Conservation (phyloP, 2,797 vertebrate species). For the Manis pentadactyla region DNA sequence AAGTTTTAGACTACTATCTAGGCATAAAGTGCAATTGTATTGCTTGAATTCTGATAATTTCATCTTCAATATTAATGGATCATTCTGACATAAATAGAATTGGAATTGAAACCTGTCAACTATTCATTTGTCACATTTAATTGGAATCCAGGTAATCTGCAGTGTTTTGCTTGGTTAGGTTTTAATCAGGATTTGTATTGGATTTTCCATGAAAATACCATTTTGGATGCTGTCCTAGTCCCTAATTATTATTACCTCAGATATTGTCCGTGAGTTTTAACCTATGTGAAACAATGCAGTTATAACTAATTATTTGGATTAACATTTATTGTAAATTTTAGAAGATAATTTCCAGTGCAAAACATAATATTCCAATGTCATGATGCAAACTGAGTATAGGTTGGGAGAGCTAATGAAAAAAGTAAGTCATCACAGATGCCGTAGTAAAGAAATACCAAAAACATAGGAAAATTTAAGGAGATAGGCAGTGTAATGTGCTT, state of each 20-base stretch:
- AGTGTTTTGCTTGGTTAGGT: conserved; percentile 83
- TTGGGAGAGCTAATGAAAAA: conserved; percentile 46
- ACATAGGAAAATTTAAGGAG: conserved; percentile 38
- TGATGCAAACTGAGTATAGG: background rate
- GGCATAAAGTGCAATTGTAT: conserved; percentile 67
- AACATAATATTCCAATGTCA: background rate
- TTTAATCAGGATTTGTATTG: conserved; percentile 85
- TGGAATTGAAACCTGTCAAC: conserved; percentile 85
- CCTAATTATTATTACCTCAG: conserved; percentile 81
- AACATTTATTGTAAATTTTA: conserved; percentile 77
- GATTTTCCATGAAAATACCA: conserved; percentile 81
- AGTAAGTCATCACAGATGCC: conserved; percentile 55
- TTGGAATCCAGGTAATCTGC: conserved; percentile 86
- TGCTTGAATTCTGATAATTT: conserved; percentile 81
- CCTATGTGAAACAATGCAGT: conserved; percentile 71
- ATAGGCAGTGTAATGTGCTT: conserved; percentile 40
- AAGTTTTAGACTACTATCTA: conserved; percentile 74
- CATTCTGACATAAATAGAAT: conserved; percentile 85
- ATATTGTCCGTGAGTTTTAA: conserved; percentile 83
- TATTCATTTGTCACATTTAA: conserved; percentile 85
- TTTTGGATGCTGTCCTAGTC: conserved; percentile 79
- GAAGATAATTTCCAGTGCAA: conserved; percentile 67
- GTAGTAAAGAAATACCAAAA: conserved; percentile 38
- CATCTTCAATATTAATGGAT: conserved; percentile 83
- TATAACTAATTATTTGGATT: conserved; percentile 75